Evolutionary conservation across 2,888 invertebrate species (phyloP), one percentile per base, ranked within the genome.

Genomic region (Morpho achilles): DNA sequence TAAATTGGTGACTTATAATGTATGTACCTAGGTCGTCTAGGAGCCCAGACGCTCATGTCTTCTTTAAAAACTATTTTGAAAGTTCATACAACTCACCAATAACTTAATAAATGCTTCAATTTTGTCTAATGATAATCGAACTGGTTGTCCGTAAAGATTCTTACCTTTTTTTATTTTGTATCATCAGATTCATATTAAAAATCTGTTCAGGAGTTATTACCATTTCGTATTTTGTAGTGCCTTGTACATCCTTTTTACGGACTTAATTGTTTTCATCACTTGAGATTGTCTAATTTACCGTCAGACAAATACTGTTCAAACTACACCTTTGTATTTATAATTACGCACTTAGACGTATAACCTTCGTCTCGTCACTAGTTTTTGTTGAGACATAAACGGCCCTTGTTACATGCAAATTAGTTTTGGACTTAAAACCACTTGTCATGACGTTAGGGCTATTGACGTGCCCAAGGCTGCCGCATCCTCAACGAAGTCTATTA

Each of bases 351-450:
- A 72, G 75, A 67, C 72, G 67, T 59, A 62, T 60, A 71, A 65
- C 76, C 80, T 76, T 77, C 76, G 69, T 57, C 57, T 65, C 64
- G 65, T 70, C 72, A 75, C 76, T 70, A 68, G 63, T 67, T 68
- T 66, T 67, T 58, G 58, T 58, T 67, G 71, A 59, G 66, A 69
- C 59, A 69, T 70, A 67, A 69, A 67, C 60, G 61, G 66, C 74
- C 74, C 76, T 76, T 71, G 74, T 76, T 71, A 71, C 70, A 76
- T 78, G 76, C 69, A 75, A 79, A 81, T 77, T 65, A 72, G 71
- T 59, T 65, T 59, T 59, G 56, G 62, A 56, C 65, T 68, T 60
- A 64, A 59, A 69, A 63, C 49, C 53, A 40, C 47, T 16, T 42
- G 60, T 63, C 56, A 61, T 59, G 51, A 50, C 53, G 53, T 43